Evolutionary conservation across 1,140 invertebrate genomes (phyloP).

Genomic region (Trialeurodes vaporariorum): DNA sequence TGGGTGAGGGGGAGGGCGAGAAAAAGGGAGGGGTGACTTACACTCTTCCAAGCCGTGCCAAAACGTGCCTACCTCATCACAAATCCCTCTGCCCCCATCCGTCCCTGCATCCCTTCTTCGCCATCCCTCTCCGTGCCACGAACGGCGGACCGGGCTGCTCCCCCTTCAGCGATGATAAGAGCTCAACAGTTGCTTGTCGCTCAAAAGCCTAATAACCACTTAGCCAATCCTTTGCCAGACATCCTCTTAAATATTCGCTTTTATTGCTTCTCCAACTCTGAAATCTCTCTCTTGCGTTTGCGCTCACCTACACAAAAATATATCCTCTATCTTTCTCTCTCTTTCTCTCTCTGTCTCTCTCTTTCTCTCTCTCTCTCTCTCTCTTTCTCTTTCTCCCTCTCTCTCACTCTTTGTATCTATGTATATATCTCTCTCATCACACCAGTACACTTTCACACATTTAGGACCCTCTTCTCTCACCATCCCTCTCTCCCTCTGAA

Average conservation of each 20-base stretch:
- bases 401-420: background rate
- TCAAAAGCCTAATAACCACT: background rate
- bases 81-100: background rate
- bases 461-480: background rate
- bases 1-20: no score
- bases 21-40: no score
- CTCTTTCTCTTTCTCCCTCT: background rate
- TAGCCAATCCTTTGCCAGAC: constrained; percentile 3
- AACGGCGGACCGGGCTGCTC: background rate
- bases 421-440: no score
- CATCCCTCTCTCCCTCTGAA: background rate
- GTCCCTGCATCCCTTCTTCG: background rate
- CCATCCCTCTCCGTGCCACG: background rate
- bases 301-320: no score
- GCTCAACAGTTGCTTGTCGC: background rate
- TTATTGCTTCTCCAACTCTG: background rate
- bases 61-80: background rate
- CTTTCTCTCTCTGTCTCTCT: background rate
- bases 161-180: no score
- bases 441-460: no score
- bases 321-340: background rate
- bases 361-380: background rate
- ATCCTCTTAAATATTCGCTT: constrained; percentile 5
- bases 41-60: background rate
- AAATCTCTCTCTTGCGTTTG: no score